Conservation (phyloP, 2,888 invertebrate species). For the Lasioglossum villosulum region DNA sequence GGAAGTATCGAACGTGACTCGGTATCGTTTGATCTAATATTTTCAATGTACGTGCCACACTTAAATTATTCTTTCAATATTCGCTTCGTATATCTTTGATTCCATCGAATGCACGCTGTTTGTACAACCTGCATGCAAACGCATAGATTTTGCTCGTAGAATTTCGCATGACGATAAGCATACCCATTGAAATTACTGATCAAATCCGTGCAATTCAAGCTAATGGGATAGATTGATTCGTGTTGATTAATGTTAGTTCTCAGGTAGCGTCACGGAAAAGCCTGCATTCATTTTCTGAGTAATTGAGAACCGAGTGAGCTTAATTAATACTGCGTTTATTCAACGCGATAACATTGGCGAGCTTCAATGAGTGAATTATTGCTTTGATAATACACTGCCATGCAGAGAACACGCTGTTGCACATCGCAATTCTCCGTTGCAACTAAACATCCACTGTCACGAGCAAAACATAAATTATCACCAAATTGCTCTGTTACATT, state of each 20-base stretch:
- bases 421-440: background rate
- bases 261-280: background rate
- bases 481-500: background rate
- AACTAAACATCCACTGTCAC: background rate
- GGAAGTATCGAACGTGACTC: background rate
- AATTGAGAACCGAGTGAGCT: background rate
- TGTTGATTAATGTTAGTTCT: background rate
- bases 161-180: background rate
- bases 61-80: background rate
- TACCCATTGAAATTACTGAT: background rate
- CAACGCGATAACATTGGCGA: background rate
- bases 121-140: background rate
- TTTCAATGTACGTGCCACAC: background rate
- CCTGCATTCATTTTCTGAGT: background rate
- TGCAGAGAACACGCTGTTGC: background rate
- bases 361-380: background rate
- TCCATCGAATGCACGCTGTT: background rate
- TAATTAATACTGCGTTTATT: background rate
- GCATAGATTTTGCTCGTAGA: background rate
- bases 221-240: background rate
- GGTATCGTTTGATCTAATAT: background rate
- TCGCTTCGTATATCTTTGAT: background rate
- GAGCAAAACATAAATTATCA: background rate
- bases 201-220: background rate
- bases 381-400: background rate